These are phyloP conservation scores for Festucalex cinctus DNA, from an alignment of 2,113 vertebrate species.

Conservation along the genomic window DNA sequence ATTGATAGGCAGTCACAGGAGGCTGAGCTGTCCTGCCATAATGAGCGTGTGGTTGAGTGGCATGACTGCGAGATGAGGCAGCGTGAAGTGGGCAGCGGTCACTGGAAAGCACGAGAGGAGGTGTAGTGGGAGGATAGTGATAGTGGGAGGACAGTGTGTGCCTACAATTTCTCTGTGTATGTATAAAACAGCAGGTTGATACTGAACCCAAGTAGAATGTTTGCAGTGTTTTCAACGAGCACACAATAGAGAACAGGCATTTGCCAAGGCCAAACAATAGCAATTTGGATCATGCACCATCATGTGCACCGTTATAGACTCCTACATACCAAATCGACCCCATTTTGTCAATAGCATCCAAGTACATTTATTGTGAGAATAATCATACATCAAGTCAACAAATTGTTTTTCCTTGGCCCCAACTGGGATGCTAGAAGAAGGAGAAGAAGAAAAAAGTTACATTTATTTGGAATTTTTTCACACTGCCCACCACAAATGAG, in stretches of 20 bases:
- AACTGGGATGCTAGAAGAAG: too few relatives aligned
- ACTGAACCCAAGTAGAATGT: neutral
- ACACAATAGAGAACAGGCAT: neutral
- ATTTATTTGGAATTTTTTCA: too few relatives aligned
- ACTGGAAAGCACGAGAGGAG: constrained; percentile 11
- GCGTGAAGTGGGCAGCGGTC: constrained; percentile 33
- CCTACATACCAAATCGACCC: too few relatives aligned
- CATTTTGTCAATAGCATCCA: too few relatives aligned
- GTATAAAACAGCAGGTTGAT: neutral
- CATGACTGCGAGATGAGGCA: constrained; percentile 49
- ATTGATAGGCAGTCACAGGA: constrained; percentile 19
- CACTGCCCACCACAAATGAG: too few relatives aligned
- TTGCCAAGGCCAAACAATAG: neutral
- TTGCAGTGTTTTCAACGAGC: neutral
- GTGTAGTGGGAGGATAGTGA: constrained; percentile 3
- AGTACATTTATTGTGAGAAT: too few relatives aligned
- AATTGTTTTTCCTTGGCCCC: too few relatives aligned
- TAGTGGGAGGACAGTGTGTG: constrained; percentile 24
- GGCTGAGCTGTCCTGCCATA: constrained; percentile 32
- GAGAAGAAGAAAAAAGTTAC: too few relatives aligned
- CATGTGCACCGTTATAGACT: too few relatives aligned
- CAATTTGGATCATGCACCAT: neutral
- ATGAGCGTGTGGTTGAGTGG: constrained; percentile 30
- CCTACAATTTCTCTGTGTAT: neutral
- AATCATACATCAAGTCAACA: too few relatives aligned